Evolutionary conservation across 92 coral and sea anemone species (phyloP), one percentile per base, ranked within the genome.

Genomic region (Pocillopora meandrina): DNA sequence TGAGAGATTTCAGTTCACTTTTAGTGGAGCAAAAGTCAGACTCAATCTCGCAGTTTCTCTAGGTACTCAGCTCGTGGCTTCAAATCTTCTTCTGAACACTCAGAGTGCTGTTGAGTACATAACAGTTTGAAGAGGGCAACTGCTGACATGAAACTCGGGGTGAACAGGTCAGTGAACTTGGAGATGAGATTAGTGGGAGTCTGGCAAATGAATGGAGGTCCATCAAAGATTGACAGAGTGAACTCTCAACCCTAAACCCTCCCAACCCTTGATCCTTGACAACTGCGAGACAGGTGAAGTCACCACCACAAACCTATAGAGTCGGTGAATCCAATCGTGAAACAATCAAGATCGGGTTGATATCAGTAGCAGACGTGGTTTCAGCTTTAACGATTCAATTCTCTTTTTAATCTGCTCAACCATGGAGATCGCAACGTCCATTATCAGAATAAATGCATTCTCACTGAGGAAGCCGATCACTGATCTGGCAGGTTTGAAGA

Each of bases 21-120:
- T 85, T 9, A 71, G 68, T 31, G 58, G 78, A 14, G 84, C 84
- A 70, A 85, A 71, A 36, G 78, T 70, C 23, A 49, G 75, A 10
- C 59, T 85, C 16, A 74, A 85, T 35, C 56, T 56, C 14, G 89
- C 68, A 10, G 33, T 78, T 0, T 65, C 78, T 5, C 81, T 72
- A 0, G 85, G 85, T n/a, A 73, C 82, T n/a, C 81, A 86, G 86
- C 76, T 87, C 67, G 49, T 52, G 72, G 86, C 90, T 2, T 61
- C 80, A 10, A 18, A 62, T 23, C 33, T 87, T 21, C 77, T 81
- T 5, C 82, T 82, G 1, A 87, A 87, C 55, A 81, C 71, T 12
- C 16, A 61, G 4, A 36, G 77, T 33, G 26, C 71, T 3, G 59
- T 63, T 12, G 90, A 81, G 6, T 86, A 86, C 71, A 79, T 49